Base-by-base conservation (phyloP, 1,140 invertebrate genomes). In the Brachystomella parvula region DNA sequence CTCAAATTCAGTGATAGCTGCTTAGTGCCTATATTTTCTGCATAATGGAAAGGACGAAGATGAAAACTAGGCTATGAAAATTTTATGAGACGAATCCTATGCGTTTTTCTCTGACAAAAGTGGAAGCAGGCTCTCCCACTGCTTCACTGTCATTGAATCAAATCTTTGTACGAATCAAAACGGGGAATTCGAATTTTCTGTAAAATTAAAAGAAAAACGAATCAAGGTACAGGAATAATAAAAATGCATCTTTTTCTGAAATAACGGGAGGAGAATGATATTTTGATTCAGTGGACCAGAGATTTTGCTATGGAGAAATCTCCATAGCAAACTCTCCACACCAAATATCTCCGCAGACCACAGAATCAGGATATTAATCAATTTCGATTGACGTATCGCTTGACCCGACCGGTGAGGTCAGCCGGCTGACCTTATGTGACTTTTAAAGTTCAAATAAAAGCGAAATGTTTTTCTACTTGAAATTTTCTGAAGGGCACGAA, bases 31-130 rank as follows among this genome's bases (percentile, higher is more conserved):
- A n/a, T n/a, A n/a, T n/a, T n/a, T n/a, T n/a, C n/a, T n/a, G n/a
- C n/a, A n/a, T n/a, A n/a, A n/a, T n/a, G n/a, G n/a, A n/a, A n/a
- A 53, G 6, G 49, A 17, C 12, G 6, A 53, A 53, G 12, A 53
- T 24, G 49, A 26, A 53, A 53, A 53, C 24, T 9, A 53, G 12
- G 49, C 49, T 17, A 53, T 53, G 49, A 53, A 53, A n/a, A 53
- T 53, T 53, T 53, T 53, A 53, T 53, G 49, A 53, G 12, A 17
- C 49, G 49, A 53, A 53, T 17, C 49, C 49, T 53, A 53, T 53
- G n/a, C n/a, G n/a, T n/a, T n/a, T n/a, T n/a, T n/a, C 24, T 53
- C 9, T 53, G 24, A 53, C 24, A 53, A 26, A 24, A 15, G 49
- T 15, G 24, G 24, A 53, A n/a, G n/a, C n/a, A n/a, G 24, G 9